These are phyloP conservation scores for Eustalomyia histrio DNA, from an alignment of 2,888 invertebrate species.

Conservation along the genomic window DNA sequence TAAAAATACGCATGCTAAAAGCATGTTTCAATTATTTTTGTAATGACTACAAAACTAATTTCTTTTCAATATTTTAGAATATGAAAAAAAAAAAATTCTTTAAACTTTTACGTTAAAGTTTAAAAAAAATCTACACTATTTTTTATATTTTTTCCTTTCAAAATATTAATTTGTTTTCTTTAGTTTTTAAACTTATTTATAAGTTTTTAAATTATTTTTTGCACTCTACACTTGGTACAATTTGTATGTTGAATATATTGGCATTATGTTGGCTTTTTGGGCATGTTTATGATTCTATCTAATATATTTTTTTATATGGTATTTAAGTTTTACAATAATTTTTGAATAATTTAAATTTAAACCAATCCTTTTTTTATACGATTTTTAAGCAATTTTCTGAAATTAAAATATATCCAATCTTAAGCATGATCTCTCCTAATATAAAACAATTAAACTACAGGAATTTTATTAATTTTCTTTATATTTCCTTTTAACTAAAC, in stretches of 20 bases:
- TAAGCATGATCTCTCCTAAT: slow-evolving; percentile 28
- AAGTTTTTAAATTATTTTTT: slow-evolving; percentile 50
- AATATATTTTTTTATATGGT: not conserved
- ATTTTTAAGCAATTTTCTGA: slow-evolving; percentile 18
- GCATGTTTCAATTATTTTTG: slow-evolving; percentile 1
- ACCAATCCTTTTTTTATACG: not conserved
- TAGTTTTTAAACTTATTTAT: slow-evolving; percentile 20
- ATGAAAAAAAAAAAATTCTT: not conserved
- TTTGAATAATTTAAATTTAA: not conserved
- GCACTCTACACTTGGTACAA: slow-evolving; percentile 59
- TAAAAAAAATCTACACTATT: not conserved
- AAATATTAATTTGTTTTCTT: not conserved
- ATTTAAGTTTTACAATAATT: not conserved
- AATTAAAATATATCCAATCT: not conserved
- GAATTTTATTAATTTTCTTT: slow-evolving; percentile 28
- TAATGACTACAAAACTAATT: not conserved
- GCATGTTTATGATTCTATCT: slow-evolving; percentile 18
- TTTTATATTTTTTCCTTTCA: not conserved
- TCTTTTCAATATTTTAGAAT: slow-evolving; percentile 11
- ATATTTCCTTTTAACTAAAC: slow-evolving; percentile 17
- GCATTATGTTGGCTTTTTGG: slow-evolving; percentile 31
- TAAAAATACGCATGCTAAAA: not conserved
- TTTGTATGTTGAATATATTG: slow-evolving; percentile 7
- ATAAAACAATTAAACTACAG: not conserved
- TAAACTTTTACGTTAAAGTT: not conserved